Conservation (phyloP, 2,888 invertebrate genomes). For the Tryphoninae sp. region DNA sequence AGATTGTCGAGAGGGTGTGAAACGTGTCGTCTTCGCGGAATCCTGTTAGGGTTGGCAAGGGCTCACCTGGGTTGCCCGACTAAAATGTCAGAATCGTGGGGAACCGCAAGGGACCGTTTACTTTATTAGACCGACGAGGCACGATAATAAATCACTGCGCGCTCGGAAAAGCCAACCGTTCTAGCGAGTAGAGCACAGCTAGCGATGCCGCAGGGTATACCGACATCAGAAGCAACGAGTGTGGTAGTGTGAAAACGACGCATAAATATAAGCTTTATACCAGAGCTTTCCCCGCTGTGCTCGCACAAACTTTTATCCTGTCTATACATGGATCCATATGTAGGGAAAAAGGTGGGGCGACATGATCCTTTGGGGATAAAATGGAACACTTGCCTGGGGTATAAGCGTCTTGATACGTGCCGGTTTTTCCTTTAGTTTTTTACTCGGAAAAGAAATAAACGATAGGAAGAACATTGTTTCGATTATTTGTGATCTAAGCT, state of each 20-base stretch:
- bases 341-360: neutral
- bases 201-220: constrained; percentile 17
- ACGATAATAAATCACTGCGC: constrained; percentile 64
- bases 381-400: neutral
- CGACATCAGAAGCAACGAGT: constrained; percentile 38
- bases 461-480: no score
- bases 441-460: no score
- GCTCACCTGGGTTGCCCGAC: constrained; percentile 47
- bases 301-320: constrained; percentile 44
- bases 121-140: constrained; percentile 66
- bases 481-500: no score
- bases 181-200: constrained; percentile 29
- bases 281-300: constrained; percentile 39
- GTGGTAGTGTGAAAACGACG: constrained; percentile 63
- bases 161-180: constrained; percentile 33
- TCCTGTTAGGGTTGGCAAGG: constrained; percentile 1
- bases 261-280: constrained; percentile 62
- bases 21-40: neutral
- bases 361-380: neutral
- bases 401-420: neutral
- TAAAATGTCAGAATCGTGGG: constrained; percentile 53
- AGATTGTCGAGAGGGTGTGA: neutral
- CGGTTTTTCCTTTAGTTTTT: no score
- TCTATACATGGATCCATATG: constrained; percentile 17
- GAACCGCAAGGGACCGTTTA: constrained; percentile 61